Base-by-base conservation (phyloP, 2,797 vertebrate species). In the Eleutherodactylus coqui region DNA sequence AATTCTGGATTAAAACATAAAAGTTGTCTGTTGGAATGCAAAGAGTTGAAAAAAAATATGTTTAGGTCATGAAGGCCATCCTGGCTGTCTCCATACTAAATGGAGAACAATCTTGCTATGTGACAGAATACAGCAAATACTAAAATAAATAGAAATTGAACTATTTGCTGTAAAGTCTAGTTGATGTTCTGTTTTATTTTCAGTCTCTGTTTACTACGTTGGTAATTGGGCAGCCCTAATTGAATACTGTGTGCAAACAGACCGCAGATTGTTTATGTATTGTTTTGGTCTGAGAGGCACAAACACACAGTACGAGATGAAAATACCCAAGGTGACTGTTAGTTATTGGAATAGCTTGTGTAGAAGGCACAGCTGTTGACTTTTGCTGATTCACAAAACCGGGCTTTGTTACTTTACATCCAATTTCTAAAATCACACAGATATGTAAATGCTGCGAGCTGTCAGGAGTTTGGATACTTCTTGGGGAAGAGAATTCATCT, bases 241-340 rank as follows among this genome's bases (percentile, higher is more conserved):
- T 85, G 84, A 85, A 79, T 85, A 51, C 83, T 58, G n/a, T 79
- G 84, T 79, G 75, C 43, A 76, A 85, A 43, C 76, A 85, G 84
- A 79, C 49, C 84, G 47, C 84, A 85, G 84, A 85, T 72, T 85
- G 84, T 85, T 85, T 85, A 79, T 85, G 70, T 73, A 69, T 58
- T 51, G 62, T 79, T 79, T 79, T 85, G 84, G 77, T 86, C 67
- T 86, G 53, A 86, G 84, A 86, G 78, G 84, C 78, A 80, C 76
- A 86, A 86, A 86, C 73, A 86, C 84, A 81, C 84, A 80, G 84
- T 70, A 62, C 62, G 84, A 75, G 84, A 80, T 81, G 29, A 75
- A 75, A 86, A 86, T 86, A 80, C 84, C 69, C 78, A 86, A 75
- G 84, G 69, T 70, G 78, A 60, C 78, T 73, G 67, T 86, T 85